Conservation (phyloP, 2,888 invertebrate genomes). For the Ashinkailepas kermadecensis region DNA sequence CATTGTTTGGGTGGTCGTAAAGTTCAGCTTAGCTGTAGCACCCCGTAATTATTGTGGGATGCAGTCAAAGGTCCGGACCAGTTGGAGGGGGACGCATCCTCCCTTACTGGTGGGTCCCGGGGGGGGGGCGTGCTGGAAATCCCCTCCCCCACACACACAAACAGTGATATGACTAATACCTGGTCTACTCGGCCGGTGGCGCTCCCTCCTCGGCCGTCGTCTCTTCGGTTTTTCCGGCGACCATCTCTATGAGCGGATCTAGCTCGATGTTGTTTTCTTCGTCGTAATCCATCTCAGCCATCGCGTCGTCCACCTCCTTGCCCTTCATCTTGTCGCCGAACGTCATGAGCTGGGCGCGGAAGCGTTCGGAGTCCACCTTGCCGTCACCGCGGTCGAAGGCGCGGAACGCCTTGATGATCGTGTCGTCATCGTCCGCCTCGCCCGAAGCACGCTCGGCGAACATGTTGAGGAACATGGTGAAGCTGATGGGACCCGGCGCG, state of each 20-base stretch:
- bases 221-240: conserved; percentile 69
- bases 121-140: too few species aligned
- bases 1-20: too few species aligned
- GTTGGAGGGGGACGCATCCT: too few species aligned
- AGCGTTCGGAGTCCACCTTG: conserved; percentile 68
- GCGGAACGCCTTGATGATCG: conserved; percentile 84
- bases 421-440: conserved; percentile 82
- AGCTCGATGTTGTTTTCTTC: conserved; percentile 85
- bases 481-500: conserved; percentile 86
- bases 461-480: conserved; percentile 84
- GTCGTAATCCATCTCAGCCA: conserved; percentile 86
- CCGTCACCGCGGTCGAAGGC: conserved; percentile 76
- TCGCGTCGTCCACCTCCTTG: conserved; percentile 84
- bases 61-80: too few species aligned
- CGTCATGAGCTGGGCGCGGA: conserved; percentile 84
- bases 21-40: too few species aligned
- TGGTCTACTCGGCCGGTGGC: too few species aligned
- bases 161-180: too few species aligned
- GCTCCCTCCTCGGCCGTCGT: conserved; percentile 52
- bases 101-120: too few species aligned
- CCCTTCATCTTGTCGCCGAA: conserved; percentile 87
- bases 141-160: too few species aligned
- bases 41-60: too few species aligned
- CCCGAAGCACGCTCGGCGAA: conserved; percentile 89
- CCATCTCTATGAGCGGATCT: conserved; percentile 73